Conservation (phyloP, 2,797 vertebrate genomes). For the Kryptolebias ocellatus region DNA sequence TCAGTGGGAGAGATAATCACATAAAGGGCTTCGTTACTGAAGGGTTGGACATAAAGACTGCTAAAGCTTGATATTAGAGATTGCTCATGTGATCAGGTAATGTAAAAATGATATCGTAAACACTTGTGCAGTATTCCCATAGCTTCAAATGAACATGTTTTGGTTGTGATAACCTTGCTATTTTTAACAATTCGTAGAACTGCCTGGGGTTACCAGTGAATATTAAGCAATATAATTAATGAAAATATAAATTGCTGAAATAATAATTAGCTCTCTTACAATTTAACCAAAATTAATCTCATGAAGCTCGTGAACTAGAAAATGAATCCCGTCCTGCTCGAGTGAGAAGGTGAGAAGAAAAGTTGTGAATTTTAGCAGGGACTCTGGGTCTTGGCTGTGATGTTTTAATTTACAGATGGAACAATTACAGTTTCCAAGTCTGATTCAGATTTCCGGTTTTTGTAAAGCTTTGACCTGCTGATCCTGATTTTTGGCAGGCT, state of each 20-base stretch:
- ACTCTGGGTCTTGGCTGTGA: slow-evolving; percentile 16
- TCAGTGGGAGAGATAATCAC: slow-evolving; percentile 53
- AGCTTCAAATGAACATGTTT: too few relatives aligned
- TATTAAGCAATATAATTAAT: slow-evolving; percentile 49
- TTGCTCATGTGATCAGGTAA: slow-evolving; percentile 17
- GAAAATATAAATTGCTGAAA: slow-evolving; percentile 49
- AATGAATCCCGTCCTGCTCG: slow-evolving; percentile 42
- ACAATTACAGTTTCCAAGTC: too few relatives aligned
- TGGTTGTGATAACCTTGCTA: not conserved
- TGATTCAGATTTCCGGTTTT: too few relatives aligned
- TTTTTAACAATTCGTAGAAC: slow-evolving; percentile 44
- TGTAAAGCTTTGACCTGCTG: too few relatives aligned
- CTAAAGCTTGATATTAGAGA: slow-evolving; percentile 15
- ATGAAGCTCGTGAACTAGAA: slow-evolving; percentile 42
- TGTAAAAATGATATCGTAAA: not conserved
- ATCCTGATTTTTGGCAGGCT: too few relatives aligned
- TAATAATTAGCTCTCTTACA: slow-evolving; percentile 56
- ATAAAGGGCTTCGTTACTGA: slow-evolving; percentile 67
- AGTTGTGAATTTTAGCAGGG: slow-evolving; percentile 9
- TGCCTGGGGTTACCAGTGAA: slow-evolving; percentile 34
- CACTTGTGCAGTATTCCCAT: not conserved
- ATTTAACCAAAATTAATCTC: slow-evolving; percentile 54
- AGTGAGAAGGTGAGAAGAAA: slow-evolving; percentile 22
- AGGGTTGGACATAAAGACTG: slow-evolving; percentile 37
- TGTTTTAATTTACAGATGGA: not conserved